A percentile compares a stretch with the other conserved stretches of the same genome.
Evolutionary conservation across 2,888 invertebrate species (phyloP).

Genomic region (Tenthredo amoena): DNA sequence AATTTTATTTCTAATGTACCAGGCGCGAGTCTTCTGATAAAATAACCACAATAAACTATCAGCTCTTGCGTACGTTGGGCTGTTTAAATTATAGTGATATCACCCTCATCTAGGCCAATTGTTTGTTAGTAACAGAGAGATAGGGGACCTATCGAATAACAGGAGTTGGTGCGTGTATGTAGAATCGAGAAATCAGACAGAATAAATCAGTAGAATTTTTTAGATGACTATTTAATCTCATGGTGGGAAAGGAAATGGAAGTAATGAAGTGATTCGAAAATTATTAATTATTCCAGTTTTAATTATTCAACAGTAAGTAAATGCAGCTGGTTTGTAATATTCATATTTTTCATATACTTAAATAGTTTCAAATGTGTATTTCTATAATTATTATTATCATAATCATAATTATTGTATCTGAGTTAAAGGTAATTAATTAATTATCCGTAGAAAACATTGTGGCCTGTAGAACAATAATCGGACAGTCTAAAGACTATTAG

Average conservation of each 20-base stretch:
- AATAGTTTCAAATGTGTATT: constrained; percentile 61
- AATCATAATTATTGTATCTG: background rate
- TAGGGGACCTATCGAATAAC: constrained; percentile 66
- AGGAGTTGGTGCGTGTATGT: background rate
- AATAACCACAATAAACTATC: background rate
- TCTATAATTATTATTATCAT: constrained; percentile 54
- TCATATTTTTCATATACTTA: constrained; percentile 10
- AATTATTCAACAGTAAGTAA: constrained; percentile 35
- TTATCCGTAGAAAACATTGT: constrained; percentile 5
- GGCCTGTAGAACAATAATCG: background rate
- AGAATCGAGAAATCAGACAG: background rate
- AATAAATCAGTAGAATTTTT: background rate
- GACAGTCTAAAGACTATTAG: constrained; percentile 43
- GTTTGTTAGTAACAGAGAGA: constrained; percentile 68
- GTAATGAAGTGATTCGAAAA: background rate
- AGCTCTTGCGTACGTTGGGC: background rate
- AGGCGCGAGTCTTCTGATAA: background rate
- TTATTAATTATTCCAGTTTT: constrained; percentile 6
- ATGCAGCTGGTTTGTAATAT: constrained; percentile 39
- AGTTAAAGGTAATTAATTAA: background rate
- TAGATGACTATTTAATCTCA: background rate
- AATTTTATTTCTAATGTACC: background rate
- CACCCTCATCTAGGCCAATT: constrained; percentile 71
- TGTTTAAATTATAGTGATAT: constrained; percentile 54
- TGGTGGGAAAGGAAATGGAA: background rate